A percentile compares a stretch with the other conserved stretches of the same genome.
Evolutionary conservation across 2,888 invertebrate genomes (phyloP).

Genomic region (Pollenia angustigena): DNA sequence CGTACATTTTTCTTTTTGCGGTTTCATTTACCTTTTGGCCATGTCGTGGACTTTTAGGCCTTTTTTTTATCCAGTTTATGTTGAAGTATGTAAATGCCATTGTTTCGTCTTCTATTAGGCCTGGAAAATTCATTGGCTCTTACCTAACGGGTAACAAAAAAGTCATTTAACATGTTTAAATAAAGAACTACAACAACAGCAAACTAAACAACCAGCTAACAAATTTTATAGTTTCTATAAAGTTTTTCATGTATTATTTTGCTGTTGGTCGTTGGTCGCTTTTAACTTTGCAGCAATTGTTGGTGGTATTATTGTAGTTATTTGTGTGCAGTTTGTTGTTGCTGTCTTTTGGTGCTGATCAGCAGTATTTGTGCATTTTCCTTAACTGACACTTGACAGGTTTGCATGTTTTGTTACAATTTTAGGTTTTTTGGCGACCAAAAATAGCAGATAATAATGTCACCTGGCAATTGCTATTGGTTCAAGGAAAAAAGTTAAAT

Average conservation of each 20-base stretch:
- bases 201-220: conserved; percentile 6
- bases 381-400: conserved; percentile 73
- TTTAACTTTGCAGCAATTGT: conserved; percentile 47
- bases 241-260: conserved; percentile 38
- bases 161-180: conserved; percentile 71
- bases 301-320: conserved; percentile 27
- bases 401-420: conserved; percentile 74
- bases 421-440: conserved; percentile 68
- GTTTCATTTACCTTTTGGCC: conserved; percentile 63
- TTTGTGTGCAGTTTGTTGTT: not conserved
- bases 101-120: conserved; percentile 67
- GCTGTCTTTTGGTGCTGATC: conserved; percentile 12
- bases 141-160: conserved; percentile 66
- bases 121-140: conserved; percentile 65
- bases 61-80: conserved; percentile 21
- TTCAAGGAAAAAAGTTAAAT: conserved; percentile 2
- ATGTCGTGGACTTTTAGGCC: conserved; percentile 44
- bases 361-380: conserved; percentile 68
- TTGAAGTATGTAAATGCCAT: conserved; percentile 39
- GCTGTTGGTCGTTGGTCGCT: conserved; percentile 59
- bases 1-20: conserved; percentile 20
- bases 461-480: conserved; percentile 67
- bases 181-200: conserved; percentile 13
- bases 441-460: conserved; percentile 71
- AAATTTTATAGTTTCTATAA: conserved; percentile 61